phyloP scores from a whole-genome alignment of 1,140 invertebrate species.

The Zaprionus inermis region DNA sequence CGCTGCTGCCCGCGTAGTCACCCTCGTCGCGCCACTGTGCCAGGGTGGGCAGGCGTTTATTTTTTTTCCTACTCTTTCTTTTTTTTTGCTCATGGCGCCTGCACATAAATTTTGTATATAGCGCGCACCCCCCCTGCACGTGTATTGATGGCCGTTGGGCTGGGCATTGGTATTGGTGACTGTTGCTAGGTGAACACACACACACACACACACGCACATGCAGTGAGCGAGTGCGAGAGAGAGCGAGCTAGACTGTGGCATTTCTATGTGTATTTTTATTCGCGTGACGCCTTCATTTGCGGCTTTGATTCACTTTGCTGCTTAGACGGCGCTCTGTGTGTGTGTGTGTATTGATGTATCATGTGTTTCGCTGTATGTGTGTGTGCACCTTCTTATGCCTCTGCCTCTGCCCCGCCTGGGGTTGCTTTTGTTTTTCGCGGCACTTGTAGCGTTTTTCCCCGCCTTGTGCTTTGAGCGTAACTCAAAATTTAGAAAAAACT shows the following conservation, averaged over 20 bases:
- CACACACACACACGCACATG: conserved; percentile 14
- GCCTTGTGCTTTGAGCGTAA: conserved; percentile 56
- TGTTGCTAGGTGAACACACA: conserved; percentile 35
- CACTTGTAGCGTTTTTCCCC: conserved; percentile 57
- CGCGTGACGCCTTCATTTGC: conserved; percentile 45
- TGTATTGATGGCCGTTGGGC: conserved; percentile 69
- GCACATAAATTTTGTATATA: conserved; percentile 53
- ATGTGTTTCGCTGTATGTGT: conserved; percentile 14
- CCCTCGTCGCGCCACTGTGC: too few relatives aligned
- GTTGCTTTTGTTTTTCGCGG: conserved; percentile 8
- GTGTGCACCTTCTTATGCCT: neutral
- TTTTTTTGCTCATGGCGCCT: conserved; percentile 35
- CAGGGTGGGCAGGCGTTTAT: conserved; percentile 51
- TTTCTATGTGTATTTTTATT: conserved; percentile 29
- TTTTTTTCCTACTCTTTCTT: conserved; percentile 27
- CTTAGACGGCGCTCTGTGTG: conserved; percentile 13
- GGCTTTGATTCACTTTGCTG: conserved; percentile 49
- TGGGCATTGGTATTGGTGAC: conserved; percentile 43
- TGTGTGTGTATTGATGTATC: conserved; percentile 4
- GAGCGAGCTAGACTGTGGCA: neutral
- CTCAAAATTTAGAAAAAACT: conserved; percentile 63
- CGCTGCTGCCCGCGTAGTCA: conserved; percentile 27
- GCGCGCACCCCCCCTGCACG: conserved; percentile 43
- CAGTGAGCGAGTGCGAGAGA: neutral
- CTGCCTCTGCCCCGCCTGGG: too few relatives aligned